Base-by-base conservation (phyloP, 2,797 vertebrate species). In the Salmo trutta region DNA sequence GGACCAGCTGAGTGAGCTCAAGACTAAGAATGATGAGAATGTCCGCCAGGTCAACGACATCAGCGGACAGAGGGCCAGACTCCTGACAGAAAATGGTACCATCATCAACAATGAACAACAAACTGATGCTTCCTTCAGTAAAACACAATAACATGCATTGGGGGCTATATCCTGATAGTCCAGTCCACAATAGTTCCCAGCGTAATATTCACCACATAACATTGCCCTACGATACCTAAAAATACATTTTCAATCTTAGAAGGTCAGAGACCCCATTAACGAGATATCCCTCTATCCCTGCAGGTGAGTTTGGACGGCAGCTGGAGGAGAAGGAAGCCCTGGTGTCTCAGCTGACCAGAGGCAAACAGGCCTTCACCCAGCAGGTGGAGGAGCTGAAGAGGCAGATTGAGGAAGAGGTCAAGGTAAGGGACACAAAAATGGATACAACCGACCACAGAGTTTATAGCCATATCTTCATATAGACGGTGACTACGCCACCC, bases 381-480 rank as follows among this genome's bases (percentile, higher is more conserved):
- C 94, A 96, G 81, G 86, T 86, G 21, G 95, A 96, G 65, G 95
- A 96, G 74, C 75, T 96, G 1, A 96, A 95, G 85, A 93, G 95
- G 75, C 95, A 95, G 6, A 76, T 93, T 71, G 95, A 97, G 51
- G 96, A 96, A 89, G 96, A 96, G 88, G 91, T 91, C 62, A 96
- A 96, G 92, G 96, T 96, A 81, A 31, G 0, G 71, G 4, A 66
- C 24, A 4, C 29, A 66, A 66, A 66, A 29, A 66, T 17, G 29
- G 65, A 66, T 1, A 15, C 65, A 1, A 31, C 24, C 65, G 12
- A 66, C 3, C 27, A 47, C 2, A 66, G 4, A 27, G 64, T 31
- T 66, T 31, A 15, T 4, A 29, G 29, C 14, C 29, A 66, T 29
- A 29, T 15, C 21, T 5, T 29, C 64, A 29, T 15, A 31, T 15